These are phyloP conservation scores for Sarcophaga variegata DNA, from an alignment of 2,888 invertebrate species.

Conservation along the genomic window DNA sequence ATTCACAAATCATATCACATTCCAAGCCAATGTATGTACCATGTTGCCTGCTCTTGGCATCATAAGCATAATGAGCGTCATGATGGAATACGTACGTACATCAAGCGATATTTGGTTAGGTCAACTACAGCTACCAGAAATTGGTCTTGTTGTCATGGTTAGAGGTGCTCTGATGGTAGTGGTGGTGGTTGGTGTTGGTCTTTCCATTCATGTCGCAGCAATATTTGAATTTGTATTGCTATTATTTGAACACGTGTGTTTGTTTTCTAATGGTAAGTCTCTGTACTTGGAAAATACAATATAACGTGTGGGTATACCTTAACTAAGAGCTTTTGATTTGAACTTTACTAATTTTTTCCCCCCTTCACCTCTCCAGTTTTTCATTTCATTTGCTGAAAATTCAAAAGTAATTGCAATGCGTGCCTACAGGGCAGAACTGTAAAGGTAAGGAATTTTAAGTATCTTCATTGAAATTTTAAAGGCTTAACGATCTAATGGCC, in stretches of 20 bases:
- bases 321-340: conserved; percentile 56
- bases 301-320: conserved; percentile 20
- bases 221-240: conserved; percentile 22
- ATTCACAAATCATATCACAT: not conserved
- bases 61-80: too few species aligned
- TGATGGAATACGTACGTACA: too few species aligned
- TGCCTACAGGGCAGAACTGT: not conserved
- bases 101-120: too few species aligned
- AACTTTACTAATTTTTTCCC: conserved; percentile 39
- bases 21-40: too few species aligned
- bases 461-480: too few species aligned
- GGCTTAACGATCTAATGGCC: too few species aligned
- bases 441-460: not conserved
- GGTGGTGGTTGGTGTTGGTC: not conserved
- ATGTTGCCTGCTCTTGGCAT: too few species aligned
- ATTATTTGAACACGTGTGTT: conserved; percentile 22
- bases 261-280: not conserved
- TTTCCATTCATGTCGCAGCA: conserved; percentile 1
- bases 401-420: conserved; percentile 35
- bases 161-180: too few species aligned
- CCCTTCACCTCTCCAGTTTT: too few species aligned
- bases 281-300: too few species aligned
- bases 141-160: too few species aligned
- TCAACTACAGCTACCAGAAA: too few species aligned
- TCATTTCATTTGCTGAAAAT: conserved; percentile 26